phyloP scores from a whole-genome alignment of 2,797 vertebrate genomes.

The Squalus acanthias region DNA sequence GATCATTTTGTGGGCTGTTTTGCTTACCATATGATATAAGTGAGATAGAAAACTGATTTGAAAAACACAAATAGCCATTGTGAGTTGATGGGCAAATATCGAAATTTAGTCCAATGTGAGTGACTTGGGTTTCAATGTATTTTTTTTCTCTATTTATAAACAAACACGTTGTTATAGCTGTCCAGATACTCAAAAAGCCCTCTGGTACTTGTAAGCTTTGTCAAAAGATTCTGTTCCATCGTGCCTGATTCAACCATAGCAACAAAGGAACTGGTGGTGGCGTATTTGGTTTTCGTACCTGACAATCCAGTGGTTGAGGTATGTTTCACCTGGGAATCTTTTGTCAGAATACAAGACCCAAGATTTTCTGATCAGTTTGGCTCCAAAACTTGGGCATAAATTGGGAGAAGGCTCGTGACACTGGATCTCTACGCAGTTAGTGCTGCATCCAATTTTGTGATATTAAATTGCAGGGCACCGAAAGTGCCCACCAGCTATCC shows the following conservation, averaged over 20 bases:
- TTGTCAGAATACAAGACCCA: background rate
- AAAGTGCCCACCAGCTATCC: background rate
- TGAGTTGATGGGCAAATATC: background rate
- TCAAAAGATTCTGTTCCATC: background rate
- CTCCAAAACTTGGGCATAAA: background rate
- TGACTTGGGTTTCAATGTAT: background rate
- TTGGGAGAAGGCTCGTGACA: background rate
- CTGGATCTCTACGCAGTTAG: background rate
- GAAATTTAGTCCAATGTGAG: background rate
- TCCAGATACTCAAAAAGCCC: background rate
- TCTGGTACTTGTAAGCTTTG: background rate
- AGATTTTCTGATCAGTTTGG: background rate
- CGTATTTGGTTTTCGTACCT: background rate
- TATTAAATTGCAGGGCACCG: background rate
- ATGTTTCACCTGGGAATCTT: too few species aligned
- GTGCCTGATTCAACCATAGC: background rate
- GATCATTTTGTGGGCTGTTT: background rate
- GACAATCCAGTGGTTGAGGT: background rate
- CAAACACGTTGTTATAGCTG: background rate
- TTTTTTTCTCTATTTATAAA: background rate
- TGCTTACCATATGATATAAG: background rate
- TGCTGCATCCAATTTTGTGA: background rate
- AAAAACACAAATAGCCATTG: background rate
- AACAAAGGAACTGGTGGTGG: background rate
- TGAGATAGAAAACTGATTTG: background rate